Conservation (phyloP, 2,113 vertebrate species). For the Hyla sarda region DNA sequence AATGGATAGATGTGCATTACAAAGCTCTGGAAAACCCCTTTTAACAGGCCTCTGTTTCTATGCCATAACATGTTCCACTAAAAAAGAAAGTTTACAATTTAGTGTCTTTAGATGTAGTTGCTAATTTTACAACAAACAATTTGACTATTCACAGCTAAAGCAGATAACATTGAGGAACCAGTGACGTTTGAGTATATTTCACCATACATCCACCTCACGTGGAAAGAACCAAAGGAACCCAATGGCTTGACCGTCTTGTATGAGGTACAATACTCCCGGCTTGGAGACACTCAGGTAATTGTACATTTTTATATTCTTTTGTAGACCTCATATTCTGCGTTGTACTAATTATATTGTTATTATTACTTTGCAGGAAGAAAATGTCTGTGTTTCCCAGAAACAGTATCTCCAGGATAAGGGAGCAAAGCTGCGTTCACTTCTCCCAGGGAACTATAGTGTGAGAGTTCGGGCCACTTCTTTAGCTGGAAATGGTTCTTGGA, state of each 20-base stretch:
- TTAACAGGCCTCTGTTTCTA: too few species aligned
- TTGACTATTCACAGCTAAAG: constrained; percentile 83
- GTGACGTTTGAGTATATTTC: constrained; percentile 84
- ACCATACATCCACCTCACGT: constrained; percentile 83
- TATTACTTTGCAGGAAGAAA: constrained; percentile 73
- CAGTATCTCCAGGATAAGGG: constrained; percentile 78
- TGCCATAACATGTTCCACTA: too few species aligned
- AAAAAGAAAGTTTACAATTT: too few species aligned
- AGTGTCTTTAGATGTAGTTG: too few species aligned
- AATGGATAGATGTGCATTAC: too few species aligned
- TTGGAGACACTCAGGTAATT: constrained; percentile 73
- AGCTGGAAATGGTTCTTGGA: constrained; percentile 94
- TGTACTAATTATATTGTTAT: neutral
- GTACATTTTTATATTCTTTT: neutral
- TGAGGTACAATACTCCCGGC: constrained; percentile 88
- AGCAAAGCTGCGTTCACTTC: constrained; percentile 80
- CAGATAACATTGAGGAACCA: constrained; percentile 83
- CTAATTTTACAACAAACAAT: too few species aligned
- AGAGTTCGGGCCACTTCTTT: constrained; percentile 89
- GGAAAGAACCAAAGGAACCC: constrained; percentile 87
- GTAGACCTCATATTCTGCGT: neutral
- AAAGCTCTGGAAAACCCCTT: too few species aligned
- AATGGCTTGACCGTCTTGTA: constrained; percentile 96
- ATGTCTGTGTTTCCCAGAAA: constrained; percentile 86
- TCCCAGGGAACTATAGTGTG: constrained; percentile 93